Evolutionary conservation across 2,888 invertebrate species (phyloP).

Genomic region (Epistrophella euchroma): DNA sequence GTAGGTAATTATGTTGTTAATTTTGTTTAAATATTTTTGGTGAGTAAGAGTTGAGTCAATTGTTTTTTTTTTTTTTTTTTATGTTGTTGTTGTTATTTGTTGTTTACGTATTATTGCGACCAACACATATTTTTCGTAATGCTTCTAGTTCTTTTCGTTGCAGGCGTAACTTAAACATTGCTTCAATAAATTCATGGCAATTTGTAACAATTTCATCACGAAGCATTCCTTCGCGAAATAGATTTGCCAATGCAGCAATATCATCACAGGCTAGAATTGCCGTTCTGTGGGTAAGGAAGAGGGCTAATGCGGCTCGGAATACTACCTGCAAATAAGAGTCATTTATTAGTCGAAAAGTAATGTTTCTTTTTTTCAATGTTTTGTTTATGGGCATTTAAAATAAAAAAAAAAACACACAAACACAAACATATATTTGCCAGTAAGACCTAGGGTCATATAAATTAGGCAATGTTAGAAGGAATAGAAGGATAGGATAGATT

Average conservation of each 20-base stretch:
- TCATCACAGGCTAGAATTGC: slow-evolving; percentile 91
- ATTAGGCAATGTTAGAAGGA: too few relatives aligned
- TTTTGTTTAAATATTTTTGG: slow-evolving; percentile 7
- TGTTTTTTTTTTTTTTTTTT: too few relatives aligned
- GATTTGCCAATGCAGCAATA: slow-evolving; percentile 91
- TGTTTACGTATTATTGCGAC: slow-evolving; percentile 80
- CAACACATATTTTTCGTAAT: slow-evolving; percentile 80
- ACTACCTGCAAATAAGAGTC: slow-evolving; percentile 85
- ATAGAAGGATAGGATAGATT: too few relatives aligned
- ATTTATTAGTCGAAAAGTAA: background rate
- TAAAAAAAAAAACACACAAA: too few relatives aligned
- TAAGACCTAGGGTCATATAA: too few relatives aligned
- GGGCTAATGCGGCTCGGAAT: slow-evolving; percentile 93
- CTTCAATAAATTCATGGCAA: slow-evolving; percentile 95
- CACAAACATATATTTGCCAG: too few relatives aligned
- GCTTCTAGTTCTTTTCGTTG: slow-evolving; percentile 82
- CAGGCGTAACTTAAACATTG: slow-evolving; percentile 92
- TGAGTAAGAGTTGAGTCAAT: slow-evolving; percentile 40
- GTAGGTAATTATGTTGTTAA: slow-evolving; percentile 18
- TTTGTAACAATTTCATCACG: slow-evolving; percentile 91
- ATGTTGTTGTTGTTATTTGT: background rate
- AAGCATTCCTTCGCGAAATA: slow-evolving; percentile 91
- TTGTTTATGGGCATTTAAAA: too few relatives aligned
- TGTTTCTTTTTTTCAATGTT: too few relatives aligned
- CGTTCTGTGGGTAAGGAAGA: slow-evolving; percentile 90